phyloP scores from a whole-genome alignment of 2,113 vertebrate genomes.

The Zingel zingel region DNA sequence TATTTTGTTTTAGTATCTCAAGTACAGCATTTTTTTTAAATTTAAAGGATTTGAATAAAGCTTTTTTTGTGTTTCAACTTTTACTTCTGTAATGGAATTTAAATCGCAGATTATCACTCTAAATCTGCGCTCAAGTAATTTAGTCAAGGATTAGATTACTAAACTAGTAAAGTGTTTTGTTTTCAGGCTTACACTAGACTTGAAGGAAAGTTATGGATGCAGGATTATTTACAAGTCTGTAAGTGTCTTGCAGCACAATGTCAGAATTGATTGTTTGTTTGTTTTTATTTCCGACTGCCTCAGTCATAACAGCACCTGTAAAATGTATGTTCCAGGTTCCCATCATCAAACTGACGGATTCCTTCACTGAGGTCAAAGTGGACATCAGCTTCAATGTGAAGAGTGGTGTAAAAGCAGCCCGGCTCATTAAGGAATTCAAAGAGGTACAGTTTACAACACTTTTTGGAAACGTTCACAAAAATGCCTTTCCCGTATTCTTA shows the following conservation, averaged over 20 bases:
- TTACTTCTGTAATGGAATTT: background rate
- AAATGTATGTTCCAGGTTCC: constrained; percentile 87
- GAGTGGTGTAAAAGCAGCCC: constrained; percentile 95
- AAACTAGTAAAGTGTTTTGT: background rate
- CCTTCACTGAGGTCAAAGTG: constrained; percentile 97
- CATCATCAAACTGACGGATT: constrained; percentile 98
- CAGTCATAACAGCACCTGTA: background rate
- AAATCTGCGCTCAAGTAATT: constrained; percentile 11
- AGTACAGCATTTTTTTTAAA: no score
- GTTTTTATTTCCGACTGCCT: background rate
- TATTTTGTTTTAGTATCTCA: no score
- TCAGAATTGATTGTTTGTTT: background rate
- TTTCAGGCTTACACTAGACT: background rate
- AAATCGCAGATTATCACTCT: constrained; percentile 12
- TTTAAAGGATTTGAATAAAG: constrained; percentile 13
- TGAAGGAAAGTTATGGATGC: background rate
- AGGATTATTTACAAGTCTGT: background rate
- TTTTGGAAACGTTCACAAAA: background rate
- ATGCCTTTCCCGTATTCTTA: background rate
- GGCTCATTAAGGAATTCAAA: constrained; percentile 98
- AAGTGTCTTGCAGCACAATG: background rate
- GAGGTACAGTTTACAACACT: constrained; percentile 83
- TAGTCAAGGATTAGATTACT: constrained; percentile 4
- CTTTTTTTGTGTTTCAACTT: constrained; percentile 10
- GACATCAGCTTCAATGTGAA: constrained; percentile 99